Conservation (phyloP, 1,140 invertebrate genomes). For the Megalopta genalis region DNA sequence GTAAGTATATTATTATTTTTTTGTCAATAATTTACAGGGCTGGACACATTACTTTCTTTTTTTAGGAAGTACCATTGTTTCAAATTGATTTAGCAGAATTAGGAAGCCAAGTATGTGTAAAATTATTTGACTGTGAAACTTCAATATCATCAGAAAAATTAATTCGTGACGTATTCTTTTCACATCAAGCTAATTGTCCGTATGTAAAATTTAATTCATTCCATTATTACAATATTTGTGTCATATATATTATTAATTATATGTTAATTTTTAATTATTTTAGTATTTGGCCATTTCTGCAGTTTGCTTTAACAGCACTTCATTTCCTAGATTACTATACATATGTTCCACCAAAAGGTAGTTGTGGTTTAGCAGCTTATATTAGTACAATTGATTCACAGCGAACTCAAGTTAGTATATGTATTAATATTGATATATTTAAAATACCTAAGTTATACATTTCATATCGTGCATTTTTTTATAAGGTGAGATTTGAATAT, state of each 20-base stretch:
- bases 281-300: slow-evolving; percentile 76
- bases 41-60: slow-evolving; percentile 29
- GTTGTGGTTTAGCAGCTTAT: slow-evolving; percentile 75
- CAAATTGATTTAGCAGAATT: slow-evolving; percentile 76
- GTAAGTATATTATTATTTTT: slow-evolving; percentile 60
- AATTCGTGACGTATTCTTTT: slow-evolving; percentile 75
- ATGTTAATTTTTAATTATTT: slow-evolving; percentile 30
- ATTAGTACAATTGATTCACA: slow-evolving; percentile 67
- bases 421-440: not conserved
- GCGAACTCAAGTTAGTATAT: slow-evolving; percentile 69
- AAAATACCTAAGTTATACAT: slow-evolving; percentile 1
- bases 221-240: slow-evolving; percentile 29
- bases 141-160: slow-evolving; percentile 71
- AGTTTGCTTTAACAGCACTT: slow-evolving; percentile 76
- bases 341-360: slow-evolving; percentile 78
- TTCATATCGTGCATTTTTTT: slow-evolving; percentile 18
- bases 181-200: slow-evolving; percentile 80
- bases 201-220: slow-evolving; percentile 62
- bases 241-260: slow-evolving; percentile 23
- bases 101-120: slow-evolving; percentile 76
- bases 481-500: slow-evolving; percentile 76
- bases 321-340: slow-evolving; percentile 79
- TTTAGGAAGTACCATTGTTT: slow-evolving; percentile 63
- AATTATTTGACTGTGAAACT: slow-evolving; percentile 79
- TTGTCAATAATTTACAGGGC: not conserved